Evolutionary conservation across 2,113 vertebrate species (phyloP).

Genomic region (Datnioides undecimradiatus): DNA sequence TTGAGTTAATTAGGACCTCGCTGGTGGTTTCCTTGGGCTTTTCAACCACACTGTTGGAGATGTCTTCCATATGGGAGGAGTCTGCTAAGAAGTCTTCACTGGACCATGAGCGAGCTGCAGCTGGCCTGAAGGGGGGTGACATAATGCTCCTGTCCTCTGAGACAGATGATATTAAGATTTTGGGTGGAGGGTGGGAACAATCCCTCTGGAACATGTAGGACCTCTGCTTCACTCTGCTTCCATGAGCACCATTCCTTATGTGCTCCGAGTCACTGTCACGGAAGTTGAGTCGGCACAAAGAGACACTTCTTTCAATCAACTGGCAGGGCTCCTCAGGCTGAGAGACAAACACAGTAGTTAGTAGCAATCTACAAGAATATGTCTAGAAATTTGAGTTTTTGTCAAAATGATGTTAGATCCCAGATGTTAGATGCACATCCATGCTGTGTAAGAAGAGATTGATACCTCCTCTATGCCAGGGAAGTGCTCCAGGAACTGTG

Average conservation of each 20-base stretch:
- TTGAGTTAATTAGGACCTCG: conserved; percentile 37
- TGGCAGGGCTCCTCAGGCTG: conserved; percentile 70
- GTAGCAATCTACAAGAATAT: not conserved
- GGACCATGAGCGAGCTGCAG: conserved; percentile 68
- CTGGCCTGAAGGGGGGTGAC: conserved; percentile 24
- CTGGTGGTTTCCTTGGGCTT: conserved; percentile 37
- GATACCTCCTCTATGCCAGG: conserved; percentile 91
- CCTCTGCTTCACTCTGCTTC: conserved; percentile 81
- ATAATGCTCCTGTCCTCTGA: conserved; percentile 67
- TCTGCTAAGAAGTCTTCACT: conserved; percentile 71
- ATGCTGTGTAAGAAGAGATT: not conserved
- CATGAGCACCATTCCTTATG: conserved; percentile 69
- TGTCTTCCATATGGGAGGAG: conserved; percentile 43
- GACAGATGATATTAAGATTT: conserved; percentile 87
- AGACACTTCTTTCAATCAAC: conserved; percentile 75
- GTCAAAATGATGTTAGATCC: too few relatives aligned
- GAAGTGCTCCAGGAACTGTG: conserved; percentile 96
- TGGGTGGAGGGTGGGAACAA: conserved; percentile 84
- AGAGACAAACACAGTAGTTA: not conserved
- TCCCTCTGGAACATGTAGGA: conserved; percentile 84
- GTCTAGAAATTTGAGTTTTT: not conserved
- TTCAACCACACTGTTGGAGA: not conserved
- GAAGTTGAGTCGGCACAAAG: conserved; percentile 69
- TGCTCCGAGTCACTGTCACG: conserved; percentile 53
- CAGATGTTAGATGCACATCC: not conserved